A percentile compares a stretch with the other conserved stretches of the same genome.
Evolutionary conservation across 2,888 invertebrate species (phyloP).

Genomic region (Alloscopus bannaensis): DNA sequence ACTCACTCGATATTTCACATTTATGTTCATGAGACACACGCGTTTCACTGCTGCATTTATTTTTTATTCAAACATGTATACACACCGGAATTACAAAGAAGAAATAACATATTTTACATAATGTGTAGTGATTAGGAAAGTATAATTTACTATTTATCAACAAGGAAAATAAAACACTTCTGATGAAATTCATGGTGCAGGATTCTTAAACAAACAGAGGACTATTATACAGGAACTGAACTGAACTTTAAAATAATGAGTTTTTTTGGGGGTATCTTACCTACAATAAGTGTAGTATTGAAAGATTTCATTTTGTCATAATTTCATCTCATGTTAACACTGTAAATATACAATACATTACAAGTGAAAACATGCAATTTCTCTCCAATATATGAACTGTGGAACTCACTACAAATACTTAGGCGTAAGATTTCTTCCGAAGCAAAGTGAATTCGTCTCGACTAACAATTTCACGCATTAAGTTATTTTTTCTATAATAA

Average conservation of each 20-base stretch:
- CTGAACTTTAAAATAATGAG: constrained; percentile 1
- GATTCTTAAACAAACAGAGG: constrained; percentile 20
- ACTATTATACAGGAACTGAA: no score
- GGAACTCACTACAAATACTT: no score
- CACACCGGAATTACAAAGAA: constrained; percentile 1
- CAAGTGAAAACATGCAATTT: no score
- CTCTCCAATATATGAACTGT: no score
- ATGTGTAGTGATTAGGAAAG: background rate
- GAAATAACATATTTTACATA: constrained; percentile 16
- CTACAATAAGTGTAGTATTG: background rate
- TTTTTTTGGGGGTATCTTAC: constrained; percentile 3
- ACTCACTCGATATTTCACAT: no score
- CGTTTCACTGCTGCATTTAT: constrained; percentile 9
- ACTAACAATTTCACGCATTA: no score
- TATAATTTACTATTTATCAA: constrained; percentile 11
- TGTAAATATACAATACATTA: no score
- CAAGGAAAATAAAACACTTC: no score
- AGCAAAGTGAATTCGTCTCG: no score
- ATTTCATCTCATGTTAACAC: no score
- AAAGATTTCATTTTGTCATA: background rate
- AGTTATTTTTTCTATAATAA: no score
- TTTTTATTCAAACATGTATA: constrained; percentile 11
- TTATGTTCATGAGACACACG: background rate
- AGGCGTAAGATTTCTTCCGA: no score
- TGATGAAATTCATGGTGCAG: constrained; percentile 18